A percentile compares a stretch with the other conserved stretches of the same genome.
Conservation (phyloP, 92 coral and sea anemone genomes). For the Siderastrea radians region DNA sequence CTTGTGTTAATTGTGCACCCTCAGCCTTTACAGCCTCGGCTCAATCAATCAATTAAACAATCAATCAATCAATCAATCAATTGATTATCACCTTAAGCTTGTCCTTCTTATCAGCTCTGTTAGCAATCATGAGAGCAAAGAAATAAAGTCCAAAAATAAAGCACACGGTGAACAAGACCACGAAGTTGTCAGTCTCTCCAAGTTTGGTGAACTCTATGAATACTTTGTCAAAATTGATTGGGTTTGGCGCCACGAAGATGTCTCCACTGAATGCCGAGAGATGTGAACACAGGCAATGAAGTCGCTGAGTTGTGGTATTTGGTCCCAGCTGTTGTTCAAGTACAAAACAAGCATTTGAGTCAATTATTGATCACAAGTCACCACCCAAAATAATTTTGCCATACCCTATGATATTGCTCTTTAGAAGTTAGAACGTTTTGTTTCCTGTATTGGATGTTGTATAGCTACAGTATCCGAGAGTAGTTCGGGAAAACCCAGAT, state of each 20-base stretch:
- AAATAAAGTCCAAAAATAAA: slow-evolving; percentile 72
- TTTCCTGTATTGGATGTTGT: no score
- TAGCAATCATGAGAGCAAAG: slow-evolving; percentile 68
- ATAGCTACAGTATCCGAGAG: no score
- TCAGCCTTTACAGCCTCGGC: no score
- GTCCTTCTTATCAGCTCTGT: slow-evolving; percentile 80
- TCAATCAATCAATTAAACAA: no score
- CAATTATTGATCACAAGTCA: neutral
- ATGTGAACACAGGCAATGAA: slow-evolving; percentile 29
- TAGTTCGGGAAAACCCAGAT: no score
- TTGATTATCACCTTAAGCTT: slow-evolving; percentile 49
- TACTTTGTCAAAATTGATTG: slow-evolving; percentile 30
- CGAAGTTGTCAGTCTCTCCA: slow-evolving; percentile 82
- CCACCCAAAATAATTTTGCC: no score
- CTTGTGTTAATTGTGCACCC: no score
- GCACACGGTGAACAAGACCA: slow-evolving; percentile 72
- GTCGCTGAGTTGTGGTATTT: neutral
- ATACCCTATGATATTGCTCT: no score
- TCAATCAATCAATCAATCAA: neutral
- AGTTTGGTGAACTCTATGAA: slow-evolving; percentile 50
- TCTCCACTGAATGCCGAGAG: slow-evolving; percentile 60
- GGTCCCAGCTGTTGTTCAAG: slow-evolving; percentile 6
- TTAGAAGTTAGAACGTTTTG: no score
- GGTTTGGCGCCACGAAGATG: slow-evolving; percentile 42
- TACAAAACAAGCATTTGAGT: neutral